These are phyloP conservation scores for Lepas anatifera DNA, from an alignment of 2,888 invertebrate genomes.

Conservation along the genomic window DNA sequence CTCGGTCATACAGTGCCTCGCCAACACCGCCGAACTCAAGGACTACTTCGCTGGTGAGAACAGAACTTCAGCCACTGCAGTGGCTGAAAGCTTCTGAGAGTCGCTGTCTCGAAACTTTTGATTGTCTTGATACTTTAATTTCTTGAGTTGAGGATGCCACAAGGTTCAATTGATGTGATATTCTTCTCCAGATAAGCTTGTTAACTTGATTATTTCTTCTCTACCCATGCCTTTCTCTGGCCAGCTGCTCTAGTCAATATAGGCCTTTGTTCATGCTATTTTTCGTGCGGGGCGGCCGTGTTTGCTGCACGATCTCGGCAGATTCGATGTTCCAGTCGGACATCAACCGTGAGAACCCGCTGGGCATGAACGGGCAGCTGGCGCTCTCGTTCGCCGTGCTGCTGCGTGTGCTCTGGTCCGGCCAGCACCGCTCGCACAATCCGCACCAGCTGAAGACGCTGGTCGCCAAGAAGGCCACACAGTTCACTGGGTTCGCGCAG, in stretches of 20 bases:
- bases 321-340: conserved; percentile 34
- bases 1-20: conserved; percentile 39
- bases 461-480: conserved; percentile 37
- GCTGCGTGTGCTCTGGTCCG: conserved; percentile 38
- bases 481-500: conserved; percentile 41
- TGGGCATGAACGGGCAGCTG: conserved; percentile 38
- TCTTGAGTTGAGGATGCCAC: no score
- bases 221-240: no score
- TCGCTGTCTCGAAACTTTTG: no score
- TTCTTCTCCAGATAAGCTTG: no score
- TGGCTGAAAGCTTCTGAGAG: no score
- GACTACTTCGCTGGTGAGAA: conserved; percentile 38
- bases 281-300: no score
- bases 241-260: no score
- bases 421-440: conserved; percentile 34
- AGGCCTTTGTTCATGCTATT: not conserved
- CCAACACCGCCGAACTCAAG: conserved; percentile 38
- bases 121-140: no score
- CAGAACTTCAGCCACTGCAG: no score
- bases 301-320: no score
- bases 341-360: conserved; percentile 38
- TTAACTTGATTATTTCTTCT: no score
- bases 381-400: conserved; percentile 39
- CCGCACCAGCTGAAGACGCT: conserved; percentile 39
- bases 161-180: no score